phyloP scores from a whole-genome alignment of 2,797 vertebrate species.

The Bucorvus abyssinicus region DNA sequence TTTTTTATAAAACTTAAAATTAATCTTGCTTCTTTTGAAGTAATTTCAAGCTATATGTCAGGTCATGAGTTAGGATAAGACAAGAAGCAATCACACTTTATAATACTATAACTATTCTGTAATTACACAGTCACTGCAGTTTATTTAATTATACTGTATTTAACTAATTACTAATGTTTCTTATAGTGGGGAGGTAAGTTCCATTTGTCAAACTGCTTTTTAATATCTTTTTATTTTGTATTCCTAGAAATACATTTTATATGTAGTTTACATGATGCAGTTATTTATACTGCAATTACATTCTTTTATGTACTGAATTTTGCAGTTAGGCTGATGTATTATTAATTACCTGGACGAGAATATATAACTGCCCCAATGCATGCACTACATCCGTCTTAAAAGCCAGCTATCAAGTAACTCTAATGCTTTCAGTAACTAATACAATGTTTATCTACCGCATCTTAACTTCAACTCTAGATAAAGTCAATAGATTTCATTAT shows the following conservation, averaged over 20 bases:
- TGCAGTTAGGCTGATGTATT: neutral
- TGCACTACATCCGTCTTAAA: neutral
- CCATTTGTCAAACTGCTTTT: neutral
- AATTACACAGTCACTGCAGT: neutral
- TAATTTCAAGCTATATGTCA: neutral
- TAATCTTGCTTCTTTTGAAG: neutral
- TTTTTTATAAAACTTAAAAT: neutral
- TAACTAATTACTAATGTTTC: neutral
- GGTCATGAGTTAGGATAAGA: neutral
- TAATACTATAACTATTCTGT: neutral
- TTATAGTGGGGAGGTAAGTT: neutral
- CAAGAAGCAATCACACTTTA: neutral
- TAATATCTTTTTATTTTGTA: neutral
- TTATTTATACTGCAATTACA: neutral
- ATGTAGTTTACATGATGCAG: neutral
- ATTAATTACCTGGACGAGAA: neutral
- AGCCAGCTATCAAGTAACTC: neutral
- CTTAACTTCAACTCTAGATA: neutral
- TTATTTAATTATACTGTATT: neutral
- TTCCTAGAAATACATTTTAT: neutral
- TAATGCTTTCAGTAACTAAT: neutral
- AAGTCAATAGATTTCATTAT: neutral
- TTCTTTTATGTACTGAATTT: neutral
- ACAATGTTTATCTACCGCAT: neutral
- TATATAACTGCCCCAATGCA: neutral